A percentile compares a stretch with the other conserved stretches of the same genome.
Conservation (phyloP, 1,140 invertebrate genomes). For the Euwallacea fornicatus region DNA sequence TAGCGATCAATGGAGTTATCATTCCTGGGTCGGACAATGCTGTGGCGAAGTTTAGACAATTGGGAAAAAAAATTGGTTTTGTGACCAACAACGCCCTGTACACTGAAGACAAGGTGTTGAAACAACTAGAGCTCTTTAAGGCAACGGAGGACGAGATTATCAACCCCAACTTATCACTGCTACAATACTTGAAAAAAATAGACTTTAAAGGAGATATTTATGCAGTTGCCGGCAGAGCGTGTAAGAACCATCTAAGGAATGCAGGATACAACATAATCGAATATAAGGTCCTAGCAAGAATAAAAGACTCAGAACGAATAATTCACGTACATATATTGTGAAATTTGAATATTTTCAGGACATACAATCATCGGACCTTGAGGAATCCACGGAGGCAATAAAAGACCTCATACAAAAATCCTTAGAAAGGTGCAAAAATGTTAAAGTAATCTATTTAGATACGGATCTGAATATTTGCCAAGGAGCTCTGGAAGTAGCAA, state of each 20-base stretch:
- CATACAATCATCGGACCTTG: not conserved
- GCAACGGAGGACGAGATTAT: constrained; percentile 16
- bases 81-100: constrained; percentile 23
- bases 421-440: constrained; percentile 27
- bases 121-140: not conserved
- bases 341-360: constrained; percentile 11
- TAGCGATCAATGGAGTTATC: not conserved
- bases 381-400: not conserved
- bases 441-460: constrained; percentile 9
- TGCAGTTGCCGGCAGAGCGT: not conserved
- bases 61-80: constrained; percentile 26
- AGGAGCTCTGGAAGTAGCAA: constrained; percentile 8
- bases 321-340: not conserved
- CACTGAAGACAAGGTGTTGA: not conserved
- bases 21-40: constrained; percentile 18
- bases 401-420: not conserved
- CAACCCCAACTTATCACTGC: constrained; percentile 6
- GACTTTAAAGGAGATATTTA: constrained; percentile 24
- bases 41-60: constrained; percentile 12
- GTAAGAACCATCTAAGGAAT: constrained; percentile 2
- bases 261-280: constrained; percentile 27
- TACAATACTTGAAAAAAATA: constrained; percentile 14
- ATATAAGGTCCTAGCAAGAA: constrained; percentile 6
- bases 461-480: constrained; percentile 5
- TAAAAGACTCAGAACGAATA: no score